Conservation (phyloP, 2,113 vertebrate genomes). For the Isichthys henryi region DNA sequence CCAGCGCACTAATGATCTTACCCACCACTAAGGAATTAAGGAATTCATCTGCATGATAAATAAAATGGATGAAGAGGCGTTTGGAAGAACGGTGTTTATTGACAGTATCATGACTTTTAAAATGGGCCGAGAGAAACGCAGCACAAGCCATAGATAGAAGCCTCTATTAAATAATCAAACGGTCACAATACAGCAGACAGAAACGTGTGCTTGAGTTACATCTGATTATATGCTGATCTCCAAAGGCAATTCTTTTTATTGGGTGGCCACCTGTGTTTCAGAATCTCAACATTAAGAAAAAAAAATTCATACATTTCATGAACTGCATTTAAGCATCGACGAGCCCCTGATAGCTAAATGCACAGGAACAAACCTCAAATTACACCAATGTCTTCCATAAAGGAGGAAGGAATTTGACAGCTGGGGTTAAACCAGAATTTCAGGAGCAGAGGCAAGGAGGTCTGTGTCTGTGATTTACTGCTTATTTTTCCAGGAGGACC, state of each 20-base stretch:
- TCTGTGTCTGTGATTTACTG: background rate
- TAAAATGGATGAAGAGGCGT: background rate
- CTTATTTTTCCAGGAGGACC: no score
- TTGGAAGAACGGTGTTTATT: background rate
- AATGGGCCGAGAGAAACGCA: background rate
- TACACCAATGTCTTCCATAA: background rate
- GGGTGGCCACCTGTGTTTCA: background rate
- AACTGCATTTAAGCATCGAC: background rate
- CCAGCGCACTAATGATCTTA: background rate
- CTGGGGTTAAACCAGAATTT: background rate
- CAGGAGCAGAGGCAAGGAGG: background rate
- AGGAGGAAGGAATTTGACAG: background rate
- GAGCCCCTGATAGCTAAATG: background rate
- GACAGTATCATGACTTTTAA: background rate
- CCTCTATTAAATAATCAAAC: background rate
- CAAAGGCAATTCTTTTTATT: background rate
- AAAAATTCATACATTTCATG: background rate
- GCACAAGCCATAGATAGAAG: background rate
- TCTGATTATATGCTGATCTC: background rate
- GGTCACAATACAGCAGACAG: background rate
- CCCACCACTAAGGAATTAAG: background rate
- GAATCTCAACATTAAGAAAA: background rate
- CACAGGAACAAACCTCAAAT: background rate
- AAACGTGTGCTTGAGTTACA: background rate
- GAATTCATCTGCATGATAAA: background rate